Percentiles rank a stretch among this genome's conserved stretches.
phyloP scores from a whole-genome alignment of 30 jellyfish, hydroid and myxozoan genomes.

The Mastigias papua region DNA sequence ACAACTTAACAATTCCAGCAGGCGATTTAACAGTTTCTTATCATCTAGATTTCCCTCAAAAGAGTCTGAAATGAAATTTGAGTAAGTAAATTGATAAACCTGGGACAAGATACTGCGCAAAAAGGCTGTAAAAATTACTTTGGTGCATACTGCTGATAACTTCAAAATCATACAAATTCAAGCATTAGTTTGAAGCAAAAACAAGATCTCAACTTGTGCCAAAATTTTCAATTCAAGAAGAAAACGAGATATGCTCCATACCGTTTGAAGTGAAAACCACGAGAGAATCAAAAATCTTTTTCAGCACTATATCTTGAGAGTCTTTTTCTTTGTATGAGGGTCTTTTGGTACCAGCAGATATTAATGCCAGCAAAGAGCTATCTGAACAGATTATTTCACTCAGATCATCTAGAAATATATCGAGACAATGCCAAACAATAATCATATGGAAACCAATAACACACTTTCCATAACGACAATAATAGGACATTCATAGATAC shows the following conservation, averaged over 20 bases:
- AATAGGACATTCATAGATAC: too few relatives aligned
- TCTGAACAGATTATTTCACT: slow-evolving; percentile 39
- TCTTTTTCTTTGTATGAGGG: slow-evolving; percentile 47
- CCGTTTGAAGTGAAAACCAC: slow-evolving; percentile 91
- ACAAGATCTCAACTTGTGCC: neutral
- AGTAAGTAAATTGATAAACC: neutral
- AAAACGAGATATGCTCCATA: neutral
- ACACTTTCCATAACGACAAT: too few relatives aligned
- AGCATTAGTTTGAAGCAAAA: too few relatives aligned
- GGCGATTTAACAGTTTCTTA: slow-evolving; percentile 35
- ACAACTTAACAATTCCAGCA: slow-evolving; percentile 71
- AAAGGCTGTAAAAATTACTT: neutral
- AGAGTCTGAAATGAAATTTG: slow-evolving; percentile 32
- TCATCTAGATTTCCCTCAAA: slow-evolving; percentile 27
- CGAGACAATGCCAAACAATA: too few relatives aligned
- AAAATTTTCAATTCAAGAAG: neutral
- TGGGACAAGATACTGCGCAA: neutral
- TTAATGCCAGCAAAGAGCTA: slow-evolving; percentile 1
- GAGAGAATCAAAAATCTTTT: slow-evolving; percentile 72
- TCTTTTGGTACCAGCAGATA: slow-evolving; percentile 51
- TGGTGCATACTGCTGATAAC: neutral
- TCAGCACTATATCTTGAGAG: slow-evolving; percentile 55
- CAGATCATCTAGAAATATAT: slow-evolving; percentile 33
- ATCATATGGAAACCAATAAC: too few relatives aligned
- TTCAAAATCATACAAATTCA: neutral